Percentiles rank a stretch among this genome's conserved stretches.
Evolutionary conservation across 2,888 invertebrate genomes (phyloP).

Genomic region (Drosophila infuscata): DNA sequence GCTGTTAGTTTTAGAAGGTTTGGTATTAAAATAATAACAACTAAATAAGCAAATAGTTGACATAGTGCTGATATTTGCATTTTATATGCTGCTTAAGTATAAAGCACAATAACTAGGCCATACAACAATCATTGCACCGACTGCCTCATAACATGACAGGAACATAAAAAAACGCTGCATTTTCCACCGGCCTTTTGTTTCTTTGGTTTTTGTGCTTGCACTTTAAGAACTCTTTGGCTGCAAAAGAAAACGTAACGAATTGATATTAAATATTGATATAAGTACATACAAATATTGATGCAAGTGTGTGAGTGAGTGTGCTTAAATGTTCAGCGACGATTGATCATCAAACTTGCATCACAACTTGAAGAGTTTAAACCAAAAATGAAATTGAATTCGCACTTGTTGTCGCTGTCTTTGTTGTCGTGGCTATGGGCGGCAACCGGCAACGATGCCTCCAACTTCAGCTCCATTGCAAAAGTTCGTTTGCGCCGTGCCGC

Average conservation of each 20-base stretch:
- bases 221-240: background rate
- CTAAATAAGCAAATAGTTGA: conserved; percentile 8
- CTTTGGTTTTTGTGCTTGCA: conserved; percentile 3
- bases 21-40: conserved; percentile 24
- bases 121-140: background rate
- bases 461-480: background rate
- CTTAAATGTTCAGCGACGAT: conserved; percentile 45
- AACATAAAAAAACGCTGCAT: conserved; percentile 23
- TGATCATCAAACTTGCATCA: conserved; percentile 1
- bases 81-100: conserved; percentile 14
- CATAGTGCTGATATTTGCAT: conserved; percentile 23
- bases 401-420: conserved; percentile 50
- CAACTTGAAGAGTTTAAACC: background rate
- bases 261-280: conserved; percentile 21
- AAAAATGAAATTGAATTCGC: conserved; percentile 42
- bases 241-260: conserved; percentile 31
- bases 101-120: background rate
- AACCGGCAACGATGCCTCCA: conserved; percentile 20
- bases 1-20: conserved; percentile 46
- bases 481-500: conserved; percentile 54
- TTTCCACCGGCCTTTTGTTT: conserved; percentile 55
- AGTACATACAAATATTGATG: background rate
- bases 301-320: conserved; percentile 3
- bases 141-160: conserved; percentile 24
- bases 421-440: conserved; percentile 50